Conservation (phyloP, 2,888 invertebrate genomes). For the Synanthedon tipuliformis region DNA sequence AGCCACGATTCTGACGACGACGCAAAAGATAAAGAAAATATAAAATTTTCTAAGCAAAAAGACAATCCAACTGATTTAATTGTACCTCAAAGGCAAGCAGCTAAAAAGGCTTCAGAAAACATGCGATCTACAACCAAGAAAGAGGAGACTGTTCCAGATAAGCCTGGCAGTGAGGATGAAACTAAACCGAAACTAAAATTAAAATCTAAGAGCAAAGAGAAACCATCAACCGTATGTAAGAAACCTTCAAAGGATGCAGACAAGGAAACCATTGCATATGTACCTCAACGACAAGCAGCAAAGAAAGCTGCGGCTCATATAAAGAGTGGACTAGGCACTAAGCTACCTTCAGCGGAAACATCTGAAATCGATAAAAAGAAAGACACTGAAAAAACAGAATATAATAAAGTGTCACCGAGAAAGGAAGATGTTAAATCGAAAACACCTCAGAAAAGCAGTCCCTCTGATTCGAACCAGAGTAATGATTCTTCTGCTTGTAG, state of each 20-base stretch:
- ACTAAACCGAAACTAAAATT: conserved; percentile 44
- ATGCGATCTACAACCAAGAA: conserved; percentile 76
- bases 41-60: conserved; percentile 57
- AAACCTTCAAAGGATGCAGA: conserved; percentile 69
- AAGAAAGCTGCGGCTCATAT: conserved; percentile 93
- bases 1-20: conserved; percentile 50
- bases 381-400: conserved; percentile 39
- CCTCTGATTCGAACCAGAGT: conserved; percentile 66
- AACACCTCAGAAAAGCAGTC: conserved; percentile 42
- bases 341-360: conserved; percentile 48
- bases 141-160: conserved; percentile 48
- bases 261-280: conserved; percentile 81
- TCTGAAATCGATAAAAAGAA: conserved; percentile 31
- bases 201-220: conserved; percentile 59
- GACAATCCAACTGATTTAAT: conserved; percentile 83
- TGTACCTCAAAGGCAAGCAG: conserved; percentile 90
- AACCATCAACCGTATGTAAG: conserved; percentile 31
- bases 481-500: conserved; percentile 71
- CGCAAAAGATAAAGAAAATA: conserved; percentile 60
- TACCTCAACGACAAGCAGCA: conserved; percentile 90
- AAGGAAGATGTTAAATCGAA: conserved; percentile 56
- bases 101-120: conserved; percentile 91
- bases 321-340: conserved; percentile 79
- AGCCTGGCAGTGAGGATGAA: conserved; percentile 42
- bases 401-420: conserved; percentile 43